phyloP scores from a whole-genome alignment of 1,140 invertebrate species.

The Hydropsyche tenuis region DNA sequence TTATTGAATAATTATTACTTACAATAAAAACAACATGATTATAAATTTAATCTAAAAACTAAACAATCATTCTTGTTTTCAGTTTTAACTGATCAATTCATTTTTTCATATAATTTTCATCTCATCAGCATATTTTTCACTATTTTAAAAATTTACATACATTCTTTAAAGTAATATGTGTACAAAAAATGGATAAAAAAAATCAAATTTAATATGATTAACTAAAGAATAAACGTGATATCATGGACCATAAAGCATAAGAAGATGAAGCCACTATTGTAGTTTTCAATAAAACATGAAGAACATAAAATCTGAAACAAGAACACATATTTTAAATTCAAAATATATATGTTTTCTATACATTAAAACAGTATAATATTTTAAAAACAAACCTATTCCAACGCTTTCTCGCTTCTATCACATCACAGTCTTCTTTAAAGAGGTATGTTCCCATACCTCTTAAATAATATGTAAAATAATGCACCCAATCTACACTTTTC shows the following conservation, averaged over 20 bases:
- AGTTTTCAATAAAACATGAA: slow-evolving; percentile 36
- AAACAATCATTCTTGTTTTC: too few species aligned
- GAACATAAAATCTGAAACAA: slow-evolving; percentile 41
- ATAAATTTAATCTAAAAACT: too few species aligned
- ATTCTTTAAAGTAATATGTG: too few species aligned
- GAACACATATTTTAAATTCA: slow-evolving; percentile 28
- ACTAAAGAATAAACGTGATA: slow-evolving; percentile 40
- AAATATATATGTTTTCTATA: not conserved
- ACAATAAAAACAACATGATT: too few species aligned
- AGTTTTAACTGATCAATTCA: too few species aligned
- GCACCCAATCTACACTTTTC: slow-evolving; percentile 70
- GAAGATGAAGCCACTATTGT: slow-evolving; percentile 14
- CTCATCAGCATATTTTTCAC: too few species aligned
- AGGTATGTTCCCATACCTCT: slow-evolving; percentile 71
- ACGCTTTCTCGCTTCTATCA: slow-evolving; percentile 66
- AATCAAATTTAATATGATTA: not conserved
- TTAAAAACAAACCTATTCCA: slow-evolving; percentile 66
- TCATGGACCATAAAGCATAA: slow-evolving; percentile 33
- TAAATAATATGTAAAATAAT: slow-evolving; percentile 71
- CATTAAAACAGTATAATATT: not conserved
- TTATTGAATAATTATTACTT: too few species aligned
- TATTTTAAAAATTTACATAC: too few species aligned
- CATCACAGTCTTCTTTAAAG: slow-evolving; percentile 73
- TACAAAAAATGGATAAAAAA: too few species aligned
- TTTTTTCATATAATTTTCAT: too few species aligned